These are phyloP conservation scores for Dyspetes luteomarginatus DNA, from an alignment of 2,888 invertebrate species.

Conservation along the genomic window DNA sequence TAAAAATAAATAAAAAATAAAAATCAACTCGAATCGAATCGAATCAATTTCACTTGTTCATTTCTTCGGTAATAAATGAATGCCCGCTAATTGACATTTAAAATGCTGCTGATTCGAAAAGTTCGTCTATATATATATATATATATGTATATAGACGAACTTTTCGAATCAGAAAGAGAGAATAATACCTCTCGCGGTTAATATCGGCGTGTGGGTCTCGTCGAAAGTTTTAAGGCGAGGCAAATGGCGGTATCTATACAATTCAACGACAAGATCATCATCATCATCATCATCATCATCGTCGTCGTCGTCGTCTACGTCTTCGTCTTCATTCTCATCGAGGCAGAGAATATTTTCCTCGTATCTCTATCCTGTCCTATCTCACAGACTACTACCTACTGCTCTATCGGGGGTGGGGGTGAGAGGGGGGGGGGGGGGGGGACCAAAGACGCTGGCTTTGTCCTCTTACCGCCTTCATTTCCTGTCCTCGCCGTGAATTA, in stretches of 20 bases:
- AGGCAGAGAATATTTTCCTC: no score
- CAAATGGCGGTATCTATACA: constrained; percentile 26
- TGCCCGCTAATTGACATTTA: no score
- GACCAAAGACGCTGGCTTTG: constrained; percentile 57
- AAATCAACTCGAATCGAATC: no score
- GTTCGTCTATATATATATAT: background rate
- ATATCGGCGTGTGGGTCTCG: constrained; percentile 2
- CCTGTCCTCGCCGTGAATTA: constrained; percentile 65
- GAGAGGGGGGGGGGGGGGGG: background rate
- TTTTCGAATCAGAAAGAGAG: no score
- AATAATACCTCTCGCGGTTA: no score
- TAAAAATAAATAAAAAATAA: background rate
- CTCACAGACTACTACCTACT: constrained; percentile 19
- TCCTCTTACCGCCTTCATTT: constrained; percentile 66
- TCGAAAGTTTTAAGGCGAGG: constrained; percentile 45
- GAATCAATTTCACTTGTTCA: background rate
- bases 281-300: constrained; percentile 14
- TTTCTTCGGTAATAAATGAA: no score
- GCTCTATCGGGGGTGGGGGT: constrained; percentile 24
- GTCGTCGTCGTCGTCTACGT: constrained; percentile 4
- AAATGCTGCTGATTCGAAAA: background rate
- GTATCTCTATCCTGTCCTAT: background rate
- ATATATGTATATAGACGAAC: no score
- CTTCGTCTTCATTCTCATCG: constrained; percentile 9
- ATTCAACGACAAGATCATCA: constrained; percentile 45